phyloP scores from a whole-genome alignment of 2,113 vertebrate genomes.

The Turdus rufiventris region DNA sequence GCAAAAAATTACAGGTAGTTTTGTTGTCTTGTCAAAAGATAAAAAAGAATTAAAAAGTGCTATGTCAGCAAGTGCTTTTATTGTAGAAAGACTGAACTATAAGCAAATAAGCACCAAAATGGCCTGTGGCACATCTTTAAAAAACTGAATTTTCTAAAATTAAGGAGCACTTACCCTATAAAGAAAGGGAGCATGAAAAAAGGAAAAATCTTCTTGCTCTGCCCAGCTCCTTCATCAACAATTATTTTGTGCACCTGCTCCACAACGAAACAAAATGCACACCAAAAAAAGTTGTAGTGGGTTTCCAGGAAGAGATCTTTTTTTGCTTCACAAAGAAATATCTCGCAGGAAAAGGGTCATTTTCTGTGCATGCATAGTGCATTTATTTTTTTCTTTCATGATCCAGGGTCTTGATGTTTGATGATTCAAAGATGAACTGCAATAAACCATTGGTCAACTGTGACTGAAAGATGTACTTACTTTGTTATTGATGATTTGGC shows the following conservation, averaged over 20 bases:
- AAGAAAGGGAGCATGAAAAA: background rate
- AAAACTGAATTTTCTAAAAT: background rate
- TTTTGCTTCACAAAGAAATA: background rate
- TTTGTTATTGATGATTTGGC: background rate
- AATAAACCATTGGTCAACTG: background rate
- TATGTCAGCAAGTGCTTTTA: background rate
- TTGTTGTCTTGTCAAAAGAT: background rate
- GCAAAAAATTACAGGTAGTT: background rate
- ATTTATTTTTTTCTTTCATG: background rate
- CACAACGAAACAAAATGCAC: background rate
- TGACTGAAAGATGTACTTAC: background rate
- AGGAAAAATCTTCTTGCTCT: background rate
- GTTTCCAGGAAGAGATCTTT: background rate
- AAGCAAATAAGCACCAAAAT: background rate
- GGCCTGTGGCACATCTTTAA: background rate
- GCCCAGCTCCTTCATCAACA: background rate
- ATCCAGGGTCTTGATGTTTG: background rate
- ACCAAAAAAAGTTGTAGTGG: background rate
- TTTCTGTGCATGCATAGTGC: background rate
- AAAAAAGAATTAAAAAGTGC: background rate
- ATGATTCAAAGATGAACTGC: background rate
- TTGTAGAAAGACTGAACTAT: background rate
- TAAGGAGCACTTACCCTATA: background rate
- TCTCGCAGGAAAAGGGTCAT: background rate
- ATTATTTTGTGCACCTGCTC: too few species aligned